Conservation (phyloP, 1,140 invertebrate genomes). For the Cherax quadricarinatus region DNA sequence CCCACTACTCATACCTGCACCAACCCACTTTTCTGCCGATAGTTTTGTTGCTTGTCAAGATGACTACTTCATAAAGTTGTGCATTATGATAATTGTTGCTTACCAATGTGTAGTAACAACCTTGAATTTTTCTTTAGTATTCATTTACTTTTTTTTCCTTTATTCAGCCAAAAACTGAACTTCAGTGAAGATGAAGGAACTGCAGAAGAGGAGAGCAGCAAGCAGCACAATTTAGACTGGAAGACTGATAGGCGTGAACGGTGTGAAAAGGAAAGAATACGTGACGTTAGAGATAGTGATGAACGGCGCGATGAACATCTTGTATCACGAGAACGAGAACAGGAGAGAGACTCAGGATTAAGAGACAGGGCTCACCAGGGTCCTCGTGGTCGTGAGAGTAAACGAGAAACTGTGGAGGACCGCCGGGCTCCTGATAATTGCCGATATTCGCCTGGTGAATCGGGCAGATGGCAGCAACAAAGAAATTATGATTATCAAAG, state of each 20-base stretch:
- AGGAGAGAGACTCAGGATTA: constrained; percentile 16
- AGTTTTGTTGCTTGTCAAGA: no score
- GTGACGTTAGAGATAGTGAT: constrained; percentile 43
- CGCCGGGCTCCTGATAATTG: constrained; percentile 37
- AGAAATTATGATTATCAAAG: constrained; percentile 59
- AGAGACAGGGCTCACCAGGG: constrained; percentile 40
- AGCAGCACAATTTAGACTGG: constrained; percentile 29
- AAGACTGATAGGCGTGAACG: constrained; percentile 47
- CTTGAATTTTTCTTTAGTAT: no score
- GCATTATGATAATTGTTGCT: no score
- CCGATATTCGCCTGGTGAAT: constrained; percentile 54
- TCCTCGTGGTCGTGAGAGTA: constrained; percentile 24
- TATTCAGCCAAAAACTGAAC: constrained; percentile 78
- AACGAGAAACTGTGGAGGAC: constrained; percentile 27
- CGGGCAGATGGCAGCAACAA: constrained; percentile 58
- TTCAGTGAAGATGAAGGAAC: constrained; percentile 79
- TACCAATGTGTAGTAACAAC: no score
- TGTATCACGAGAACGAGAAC: constrained; percentile 3
- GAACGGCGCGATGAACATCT: constrained; percentile 40
- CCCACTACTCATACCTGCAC: no score
- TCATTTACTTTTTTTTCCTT: constrained; percentile 8
- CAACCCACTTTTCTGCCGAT: no score
- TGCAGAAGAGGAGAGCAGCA: constrained; percentile 65
- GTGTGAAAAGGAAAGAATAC: constrained; percentile 56
- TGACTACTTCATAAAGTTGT: no score